A percentile compares a stretch with the other conserved stretches of the same genome.
phyloP scores from a whole-genome alignment of 2,113 vertebrate genomes.

The Burhinus bistriatus region DNA sequence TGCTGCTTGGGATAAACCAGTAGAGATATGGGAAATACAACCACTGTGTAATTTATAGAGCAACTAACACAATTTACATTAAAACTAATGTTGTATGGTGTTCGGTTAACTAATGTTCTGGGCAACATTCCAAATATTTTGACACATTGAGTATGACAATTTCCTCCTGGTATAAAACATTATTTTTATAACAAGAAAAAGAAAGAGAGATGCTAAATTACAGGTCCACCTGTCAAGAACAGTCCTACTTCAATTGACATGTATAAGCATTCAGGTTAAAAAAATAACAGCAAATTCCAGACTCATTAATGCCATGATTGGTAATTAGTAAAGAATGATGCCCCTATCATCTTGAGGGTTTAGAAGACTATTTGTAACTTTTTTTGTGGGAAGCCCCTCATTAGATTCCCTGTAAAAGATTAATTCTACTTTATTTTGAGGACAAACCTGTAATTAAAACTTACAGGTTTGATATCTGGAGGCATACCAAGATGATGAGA shows the following conservation, averaged over 20 bases:
- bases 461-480: background rate
- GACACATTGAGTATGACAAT: background rate
- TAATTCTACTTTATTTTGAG: background rate
- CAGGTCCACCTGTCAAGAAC: background rate
- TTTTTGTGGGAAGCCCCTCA: background rate
- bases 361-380: background rate
- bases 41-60: background rate
- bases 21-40: background rate
- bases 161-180: background rate
- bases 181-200: background rate
- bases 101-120: background rate
- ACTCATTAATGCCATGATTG: background rate
- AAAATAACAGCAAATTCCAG: background rate
- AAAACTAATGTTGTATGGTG: background rate
- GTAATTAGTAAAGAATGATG: background rate
- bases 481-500: background rate
- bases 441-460: background rate
- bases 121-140: conserved; percentile 1
- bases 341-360: background rate
- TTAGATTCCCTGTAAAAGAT: background rate
- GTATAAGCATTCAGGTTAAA: background rate
- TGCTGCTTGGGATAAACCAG: background rate
- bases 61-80: background rate
- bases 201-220: background rate
- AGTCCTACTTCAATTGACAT: background rate